phyloP scores from a whole-genome alignment of 2,888 invertebrate species.

The Uropetala carovei region DNA sequence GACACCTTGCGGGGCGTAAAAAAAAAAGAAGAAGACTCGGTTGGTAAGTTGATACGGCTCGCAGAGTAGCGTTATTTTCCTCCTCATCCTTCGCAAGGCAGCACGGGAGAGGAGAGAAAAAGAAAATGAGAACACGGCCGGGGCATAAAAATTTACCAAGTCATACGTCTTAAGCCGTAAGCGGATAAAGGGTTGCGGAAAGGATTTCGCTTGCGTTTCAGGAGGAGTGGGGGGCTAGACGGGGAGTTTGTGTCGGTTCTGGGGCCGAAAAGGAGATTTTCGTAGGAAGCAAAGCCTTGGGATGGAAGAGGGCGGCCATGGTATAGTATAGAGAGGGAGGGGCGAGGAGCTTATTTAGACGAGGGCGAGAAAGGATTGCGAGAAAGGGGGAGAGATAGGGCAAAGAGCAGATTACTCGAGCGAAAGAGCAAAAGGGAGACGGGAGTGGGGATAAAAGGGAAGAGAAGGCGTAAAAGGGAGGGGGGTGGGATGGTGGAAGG shows the following conservation, averaged over 20 bases:
- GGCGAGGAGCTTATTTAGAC: neutral
- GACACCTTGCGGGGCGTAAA: neutral
- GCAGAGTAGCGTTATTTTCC: neutral
- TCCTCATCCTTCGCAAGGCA: neutral
- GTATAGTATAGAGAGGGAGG: no score
- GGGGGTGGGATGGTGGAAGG: no score
- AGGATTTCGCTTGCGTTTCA: neutral
- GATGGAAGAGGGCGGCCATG: neutral
- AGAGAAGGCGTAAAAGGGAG: neutral
- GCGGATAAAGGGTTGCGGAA: neutral
- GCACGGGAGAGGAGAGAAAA: neutral
- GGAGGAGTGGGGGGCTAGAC: neutral
- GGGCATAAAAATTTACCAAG: neutral
- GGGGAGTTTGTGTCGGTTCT: neutral
- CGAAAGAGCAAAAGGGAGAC: neutral
- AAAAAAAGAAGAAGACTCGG: neutral
- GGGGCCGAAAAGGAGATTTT: conserved; percentile 12
- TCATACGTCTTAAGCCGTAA: conserved; percentile 23
- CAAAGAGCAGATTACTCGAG: neutral
- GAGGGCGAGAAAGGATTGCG: conserved; percentile 3
- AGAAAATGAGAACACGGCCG: neutral
- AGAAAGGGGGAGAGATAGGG: neutral
- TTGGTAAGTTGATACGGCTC: neutral
- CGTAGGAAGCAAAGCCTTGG: neutral
- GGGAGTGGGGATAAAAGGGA: neutral